A percentile compares a stretch with the other conserved stretches of the same genome.
phyloP scores from a whole-genome alignment of 1,140 invertebrate species.

The Steinernema khuongi region DNA sequence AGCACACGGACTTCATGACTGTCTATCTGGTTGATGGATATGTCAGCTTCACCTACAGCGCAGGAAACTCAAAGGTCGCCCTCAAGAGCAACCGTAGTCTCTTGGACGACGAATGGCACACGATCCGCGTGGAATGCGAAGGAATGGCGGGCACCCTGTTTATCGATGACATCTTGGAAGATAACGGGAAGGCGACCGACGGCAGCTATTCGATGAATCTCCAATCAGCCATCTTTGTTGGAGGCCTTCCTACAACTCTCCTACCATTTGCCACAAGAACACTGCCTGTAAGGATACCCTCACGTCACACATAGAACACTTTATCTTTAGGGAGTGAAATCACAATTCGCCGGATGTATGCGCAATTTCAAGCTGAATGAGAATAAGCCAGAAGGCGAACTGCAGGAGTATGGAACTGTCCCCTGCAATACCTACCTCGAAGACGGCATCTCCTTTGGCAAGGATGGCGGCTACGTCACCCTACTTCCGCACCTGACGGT shows the following conservation, averaged over 20 bases:
- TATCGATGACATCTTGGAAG: slow-evolving; percentile 65
- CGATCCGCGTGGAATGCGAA: slow-evolving; percentile 61
- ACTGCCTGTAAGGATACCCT: slow-evolving; percentile 54
- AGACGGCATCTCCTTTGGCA: slow-evolving; percentile 79
- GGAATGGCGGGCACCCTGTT: slow-evolving; percentile 56
- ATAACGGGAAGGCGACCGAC: slow-evolving; percentile 53
- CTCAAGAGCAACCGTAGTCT: slow-evolving; percentile 61
- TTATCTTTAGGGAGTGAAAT: slow-evolving; percentile 63
- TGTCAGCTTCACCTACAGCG: slow-evolving; percentile 70
- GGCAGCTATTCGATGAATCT: slow-evolving; percentile 67
- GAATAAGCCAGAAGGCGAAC: slow-evolving; percentile 64
- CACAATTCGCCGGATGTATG: slow-evolving; percentile 79
- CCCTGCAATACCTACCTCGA: slow-evolving; percentile 77
- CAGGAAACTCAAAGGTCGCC: slow-evolving; percentile 63
- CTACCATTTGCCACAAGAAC: slow-evolving; percentile 52
- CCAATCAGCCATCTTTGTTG: slow-evolving; percentile 72
- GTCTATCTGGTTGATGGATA: slow-evolving; percentile 74
- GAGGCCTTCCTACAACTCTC: slow-evolving; percentile 65
- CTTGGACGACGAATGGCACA: slow-evolving; percentile 83
- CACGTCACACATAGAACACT: slow-evolving; percentile 1
- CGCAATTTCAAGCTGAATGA: slow-evolving; percentile 71
- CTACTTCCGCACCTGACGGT: slow-evolving; percentile 63
- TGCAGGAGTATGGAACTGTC: slow-evolving; percentile 65
- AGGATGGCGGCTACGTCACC: slow-evolving; percentile 68
- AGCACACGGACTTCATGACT: slow-evolving; percentile 72